These are phyloP conservation scores for Cryptomyrus ogoouensis DNA, from an alignment of 2,113 vertebrate genomes.

Conservation along the genomic window DNA sequence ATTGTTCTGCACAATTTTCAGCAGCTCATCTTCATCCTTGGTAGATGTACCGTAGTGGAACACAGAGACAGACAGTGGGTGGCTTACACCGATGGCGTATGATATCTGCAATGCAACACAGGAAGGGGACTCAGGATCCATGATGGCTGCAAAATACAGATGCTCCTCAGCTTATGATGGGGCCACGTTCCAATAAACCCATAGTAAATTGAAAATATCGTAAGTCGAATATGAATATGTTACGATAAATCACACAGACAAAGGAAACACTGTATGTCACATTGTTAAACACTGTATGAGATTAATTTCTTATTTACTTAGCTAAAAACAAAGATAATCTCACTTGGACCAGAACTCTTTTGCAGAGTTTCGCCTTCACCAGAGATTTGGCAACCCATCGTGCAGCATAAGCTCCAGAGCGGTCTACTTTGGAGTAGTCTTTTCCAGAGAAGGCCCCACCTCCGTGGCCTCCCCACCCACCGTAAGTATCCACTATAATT, in stretches of 20 bases:
- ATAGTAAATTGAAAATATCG: not conserved
- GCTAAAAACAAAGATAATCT: slow-evolving; percentile 13
- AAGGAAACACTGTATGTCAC: not conserved
- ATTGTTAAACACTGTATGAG: not conserved
- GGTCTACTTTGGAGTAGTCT: slow-evolving; percentile 65
- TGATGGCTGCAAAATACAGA: not conserved
- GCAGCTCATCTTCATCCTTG: slow-evolving; percentile 58
- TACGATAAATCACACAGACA: not conserved
- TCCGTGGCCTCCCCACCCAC: slow-evolving; percentile 66
- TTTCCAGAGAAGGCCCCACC: slow-evolving; percentile 68
- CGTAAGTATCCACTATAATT: slow-evolving; percentile 66
- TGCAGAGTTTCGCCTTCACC: slow-evolving; percentile 63
- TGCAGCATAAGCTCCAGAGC: slow-evolving; percentile 63
- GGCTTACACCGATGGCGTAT: slow-evolving; percentile 59
- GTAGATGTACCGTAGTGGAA: slow-evolving; percentile 62
- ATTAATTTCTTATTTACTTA: not conserved
- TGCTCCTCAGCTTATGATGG: not conserved
- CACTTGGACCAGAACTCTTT: slow-evolving; percentile 60
- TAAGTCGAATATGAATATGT: not conserved
- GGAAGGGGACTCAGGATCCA: not conserved
- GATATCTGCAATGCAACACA: slow-evolving; percentile 49
- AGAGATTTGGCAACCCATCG: slow-evolving; percentile 68
- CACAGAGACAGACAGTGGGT: slow-evolving; percentile 58
- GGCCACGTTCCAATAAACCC: not conserved
- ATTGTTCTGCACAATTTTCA: slow-evolving; percentile 60